Evolutionary conservation across 53 echinoderm and acorn worm genomes (phyloP).

Genomic region (Apostichopus leukothele): DNA sequence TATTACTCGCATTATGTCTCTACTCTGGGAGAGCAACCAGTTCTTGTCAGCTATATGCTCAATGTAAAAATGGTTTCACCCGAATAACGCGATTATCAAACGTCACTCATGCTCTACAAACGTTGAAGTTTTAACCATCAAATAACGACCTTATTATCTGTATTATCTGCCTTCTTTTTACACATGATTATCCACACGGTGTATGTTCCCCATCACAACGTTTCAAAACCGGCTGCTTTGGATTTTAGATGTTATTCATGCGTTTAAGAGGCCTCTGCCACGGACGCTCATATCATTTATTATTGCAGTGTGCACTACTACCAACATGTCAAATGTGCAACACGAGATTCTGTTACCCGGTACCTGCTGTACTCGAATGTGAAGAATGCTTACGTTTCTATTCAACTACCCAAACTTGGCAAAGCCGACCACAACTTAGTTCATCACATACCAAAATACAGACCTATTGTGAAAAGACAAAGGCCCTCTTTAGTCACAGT

Average conservation of each 20-base stretch:
- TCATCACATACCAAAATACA: neutral
- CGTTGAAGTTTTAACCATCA: neutral
- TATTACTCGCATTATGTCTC: neutral
- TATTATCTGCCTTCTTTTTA: neutral
- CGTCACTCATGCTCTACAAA: conserved; percentile 28
- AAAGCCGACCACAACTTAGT: neutral
- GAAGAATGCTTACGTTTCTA: neutral
- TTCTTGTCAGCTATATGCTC: neutral
- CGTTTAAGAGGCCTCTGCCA: neutral
- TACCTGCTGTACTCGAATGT: neutral
- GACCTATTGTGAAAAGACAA: neutral
- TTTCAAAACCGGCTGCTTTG: neutral
- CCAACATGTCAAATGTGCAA: neutral
- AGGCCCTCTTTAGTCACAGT: neutral
- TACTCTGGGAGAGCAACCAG: neutral
- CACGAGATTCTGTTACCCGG: neutral
- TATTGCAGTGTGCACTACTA: neutral
- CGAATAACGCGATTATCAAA: conserved; percentile 19
- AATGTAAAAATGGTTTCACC: neutral
- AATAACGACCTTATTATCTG: neutral
- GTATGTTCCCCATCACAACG: neutral
- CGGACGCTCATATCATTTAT: neutral
- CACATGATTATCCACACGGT: neutral
- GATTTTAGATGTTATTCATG: neutral
- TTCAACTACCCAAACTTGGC: neutral